Conservation (phyloP, 1,140 invertebrate species). For the Plodia interpunctella region DNA sequence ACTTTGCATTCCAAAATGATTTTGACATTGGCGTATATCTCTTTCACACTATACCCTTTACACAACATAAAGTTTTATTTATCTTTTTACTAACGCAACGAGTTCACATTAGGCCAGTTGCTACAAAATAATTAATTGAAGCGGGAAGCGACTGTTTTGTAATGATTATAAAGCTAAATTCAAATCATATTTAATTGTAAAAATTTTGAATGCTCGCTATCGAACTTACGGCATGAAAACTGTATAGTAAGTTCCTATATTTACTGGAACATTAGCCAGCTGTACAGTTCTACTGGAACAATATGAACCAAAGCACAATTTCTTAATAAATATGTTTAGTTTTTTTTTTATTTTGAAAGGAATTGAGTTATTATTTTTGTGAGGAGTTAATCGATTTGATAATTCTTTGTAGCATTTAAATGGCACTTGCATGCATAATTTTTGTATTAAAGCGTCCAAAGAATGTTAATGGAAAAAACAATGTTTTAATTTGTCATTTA, state of each 20-base stretch:
- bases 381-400: slow-evolving; percentile 42
- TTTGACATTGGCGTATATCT: slow-evolving; percentile 24
- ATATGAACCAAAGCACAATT: background rate
- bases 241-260: no score
- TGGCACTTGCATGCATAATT: slow-evolving; percentile 25
- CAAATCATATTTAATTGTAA: no score
- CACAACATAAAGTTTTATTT: background rate
- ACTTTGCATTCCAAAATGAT: slow-evolving; percentile 15
- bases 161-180: no score
- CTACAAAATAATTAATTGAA: no score
- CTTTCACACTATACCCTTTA: slow-evolving; percentile 15
- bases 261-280: background rate
- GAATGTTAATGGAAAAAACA: slow-evolving; percentile 21
- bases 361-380: slow-evolving; percentile 38
- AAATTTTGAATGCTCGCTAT: background rate
- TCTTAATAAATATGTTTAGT: background rate
- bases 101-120: background rate
- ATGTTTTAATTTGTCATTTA: slow-evolving; percentile 5
- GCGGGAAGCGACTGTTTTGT: no score
- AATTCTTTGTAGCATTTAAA: slow-evolving; percentile 26
- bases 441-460: background rate
- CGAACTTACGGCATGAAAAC: background rate
- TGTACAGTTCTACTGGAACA: background rate
- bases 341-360: background rate
- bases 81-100: background rate